phyloP scores from a whole-genome alignment of 2,888 invertebrate genomes.

The Eupithecia insigniata region DNA sequence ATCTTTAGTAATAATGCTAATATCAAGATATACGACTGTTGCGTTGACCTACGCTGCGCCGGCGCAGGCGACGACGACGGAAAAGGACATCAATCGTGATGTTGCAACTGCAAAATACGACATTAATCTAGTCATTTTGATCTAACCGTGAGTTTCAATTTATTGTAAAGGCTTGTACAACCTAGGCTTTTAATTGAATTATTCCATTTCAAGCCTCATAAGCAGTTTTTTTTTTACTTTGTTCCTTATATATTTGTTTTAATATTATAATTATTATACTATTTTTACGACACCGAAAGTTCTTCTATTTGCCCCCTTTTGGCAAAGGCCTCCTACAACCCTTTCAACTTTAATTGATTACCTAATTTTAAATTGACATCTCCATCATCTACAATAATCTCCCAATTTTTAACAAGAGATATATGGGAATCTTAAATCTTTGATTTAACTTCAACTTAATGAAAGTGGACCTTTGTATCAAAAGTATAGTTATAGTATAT shows the following conservation, averaged over 20 bases:
- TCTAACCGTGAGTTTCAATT: background rate
- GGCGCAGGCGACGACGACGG: slow-evolving; percentile 21
- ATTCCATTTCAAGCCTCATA: too few species aligned
- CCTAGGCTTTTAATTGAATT: background rate
- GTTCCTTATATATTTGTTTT: too few species aligned
- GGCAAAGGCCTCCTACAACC: too few species aligned
- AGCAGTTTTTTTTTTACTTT: too few species aligned
- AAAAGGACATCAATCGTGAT: slow-evolving; percentile 38
- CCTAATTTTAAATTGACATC: background rate
- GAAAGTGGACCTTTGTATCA: background rate
- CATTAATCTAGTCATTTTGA: slow-evolving; percentile 8
- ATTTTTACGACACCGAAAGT: too few species aligned
- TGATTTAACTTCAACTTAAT: background rate
- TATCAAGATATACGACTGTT: slow-evolving; percentile 46
- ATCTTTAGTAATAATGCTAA: slow-evolving; percentile 46
- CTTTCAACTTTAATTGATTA: too few species aligned
- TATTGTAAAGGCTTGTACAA: background rate
- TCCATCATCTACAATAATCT: background rate
- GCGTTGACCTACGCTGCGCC: slow-evolving; percentile 23
- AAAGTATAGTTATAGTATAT: too few species aligned
- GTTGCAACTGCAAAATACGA: slow-evolving; percentile 31
- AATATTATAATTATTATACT: too few species aligned
- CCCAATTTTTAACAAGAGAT: background rate
- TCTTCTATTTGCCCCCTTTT: too few species aligned
- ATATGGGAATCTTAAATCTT: background rate